Percentiles rank a stretch among this genome's conserved stretches.
Evolutionary conservation across 2,113 vertebrate species (phyloP).

Genomic region (Castor canadensis): DNA sequence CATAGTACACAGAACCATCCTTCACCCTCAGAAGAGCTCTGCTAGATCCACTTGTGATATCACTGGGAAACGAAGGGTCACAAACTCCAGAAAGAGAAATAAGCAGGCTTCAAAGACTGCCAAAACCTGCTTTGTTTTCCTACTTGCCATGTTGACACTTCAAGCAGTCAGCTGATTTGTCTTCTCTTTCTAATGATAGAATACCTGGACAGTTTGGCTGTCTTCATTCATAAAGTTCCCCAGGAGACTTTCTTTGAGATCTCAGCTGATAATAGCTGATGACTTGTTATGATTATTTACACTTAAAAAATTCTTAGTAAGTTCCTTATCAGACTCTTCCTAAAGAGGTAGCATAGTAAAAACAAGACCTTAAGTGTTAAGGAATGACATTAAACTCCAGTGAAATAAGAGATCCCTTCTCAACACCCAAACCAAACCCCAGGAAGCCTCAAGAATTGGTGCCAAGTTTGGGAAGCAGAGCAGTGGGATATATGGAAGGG

Average conservation of each 20-base stretch:
- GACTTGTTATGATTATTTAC: slow-evolving; percentile 6
- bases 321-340: not conserved
- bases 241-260: not conserved
- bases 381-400: not conserved
- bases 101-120: not conserved
- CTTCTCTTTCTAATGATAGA: not conserved
- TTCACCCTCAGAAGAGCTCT: not conserved
- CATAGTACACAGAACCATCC: not conserved
- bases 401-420: not conserved
- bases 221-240: slow-evolving; percentile 29
- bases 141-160: not conserved
- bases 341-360: not conserved
- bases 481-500: not conserved
- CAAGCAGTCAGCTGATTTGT: not conserved
- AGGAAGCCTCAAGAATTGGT: not conserved
- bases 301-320: not conserved
- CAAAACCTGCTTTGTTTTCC: not conserved
- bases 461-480: not conserved
- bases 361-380: not conserved
- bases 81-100: not conserved
- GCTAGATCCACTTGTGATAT: not conserved
- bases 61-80: not conserved
- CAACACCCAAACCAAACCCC: not conserved
- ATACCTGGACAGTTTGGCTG: not conserved
- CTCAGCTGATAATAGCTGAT: not conserved